Conservation (phyloP, 64 coral and sea anemone genomes). For the Montipora sp. region DNA sequence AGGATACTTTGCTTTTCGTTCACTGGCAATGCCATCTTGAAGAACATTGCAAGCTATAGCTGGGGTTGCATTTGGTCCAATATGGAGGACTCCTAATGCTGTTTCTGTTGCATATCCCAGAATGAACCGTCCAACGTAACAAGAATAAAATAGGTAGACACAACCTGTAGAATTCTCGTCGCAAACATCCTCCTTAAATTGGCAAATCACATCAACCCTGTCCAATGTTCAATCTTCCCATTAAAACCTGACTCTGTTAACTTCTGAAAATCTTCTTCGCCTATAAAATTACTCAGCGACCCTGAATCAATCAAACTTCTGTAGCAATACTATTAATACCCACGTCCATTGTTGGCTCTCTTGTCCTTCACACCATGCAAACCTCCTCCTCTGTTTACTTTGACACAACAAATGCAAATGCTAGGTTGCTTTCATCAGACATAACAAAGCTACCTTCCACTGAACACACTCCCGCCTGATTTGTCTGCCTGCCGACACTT, state of each 20-base stretch:
- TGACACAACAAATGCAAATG: not conserved
- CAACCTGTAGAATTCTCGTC: not conserved
- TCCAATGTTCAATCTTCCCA: not conserved
- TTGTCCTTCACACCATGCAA: not conserved
- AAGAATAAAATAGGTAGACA: not conserved
- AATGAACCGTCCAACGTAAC: not conserved
- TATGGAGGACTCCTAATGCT: not conserved
- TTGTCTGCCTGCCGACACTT: too few species aligned
- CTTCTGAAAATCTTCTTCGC: constrained; percentile 8
- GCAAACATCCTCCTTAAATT: not conserved
- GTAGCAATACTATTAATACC: constrained; percentile 50
- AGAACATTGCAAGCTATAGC: not conserved
- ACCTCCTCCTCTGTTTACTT: not conserved
- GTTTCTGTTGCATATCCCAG: not conserved
- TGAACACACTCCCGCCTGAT: too few species aligned
- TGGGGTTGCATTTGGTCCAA: not conserved
- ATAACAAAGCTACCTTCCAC: too few species aligned
- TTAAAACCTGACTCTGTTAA: constrained; percentile 25
- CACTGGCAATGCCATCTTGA: not conserved
- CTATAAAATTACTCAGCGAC: constrained; percentile 57
- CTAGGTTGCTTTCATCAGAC: not conserved
- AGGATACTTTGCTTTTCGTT: not conserved
- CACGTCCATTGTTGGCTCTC: constrained; percentile 21
- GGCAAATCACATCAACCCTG: not conserved
- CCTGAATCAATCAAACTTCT: constrained; percentile 64